These are phyloP conservation scores for Corythoichthys intestinalis DNA, from an alignment of 2,113 vertebrate genomes.

Conservation along the genomic window DNA sequence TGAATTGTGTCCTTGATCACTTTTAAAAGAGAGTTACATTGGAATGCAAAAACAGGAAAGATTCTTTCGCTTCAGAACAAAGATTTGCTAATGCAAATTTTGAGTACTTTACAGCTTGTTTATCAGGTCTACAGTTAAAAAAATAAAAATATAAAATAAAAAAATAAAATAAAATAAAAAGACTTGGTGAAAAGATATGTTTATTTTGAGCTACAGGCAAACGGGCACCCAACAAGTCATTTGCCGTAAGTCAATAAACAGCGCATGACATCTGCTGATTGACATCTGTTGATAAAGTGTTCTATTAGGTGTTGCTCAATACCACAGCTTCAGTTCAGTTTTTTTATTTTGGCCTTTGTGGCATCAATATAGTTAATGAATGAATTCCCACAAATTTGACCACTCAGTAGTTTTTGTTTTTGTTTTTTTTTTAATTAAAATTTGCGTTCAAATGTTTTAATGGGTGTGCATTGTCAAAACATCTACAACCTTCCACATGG, in stretches of 20 bases:
- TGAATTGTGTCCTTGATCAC: too few relatives aligned
- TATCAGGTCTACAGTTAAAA: neutral
- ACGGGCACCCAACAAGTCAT: neutral
- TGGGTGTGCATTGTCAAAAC: neutral
- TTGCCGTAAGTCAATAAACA: neutral
- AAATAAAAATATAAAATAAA: neutral
- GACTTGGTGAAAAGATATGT: neutral
- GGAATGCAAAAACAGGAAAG: too few relatives aligned
- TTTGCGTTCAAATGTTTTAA: neutral
- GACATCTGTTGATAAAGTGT: conserved; percentile 23
- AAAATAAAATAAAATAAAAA: neutral
- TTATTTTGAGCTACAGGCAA: neutral
- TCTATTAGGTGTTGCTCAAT: conserved; percentile 23
- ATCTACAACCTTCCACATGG: neutral
- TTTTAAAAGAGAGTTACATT: too few relatives aligned
- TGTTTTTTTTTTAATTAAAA: neutral
- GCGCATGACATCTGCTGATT: conserved; percentile 4
- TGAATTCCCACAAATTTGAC: neutral
- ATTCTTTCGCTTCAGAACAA: too few relatives aligned
- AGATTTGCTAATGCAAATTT: too few relatives aligned
- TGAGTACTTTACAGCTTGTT: too few relatives aligned
- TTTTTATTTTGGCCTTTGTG: neutral
- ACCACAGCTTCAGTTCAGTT: conserved; percentile 1
- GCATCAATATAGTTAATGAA: neutral
- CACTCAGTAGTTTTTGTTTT: neutral